These are phyloP conservation scores for Cossypha niveicapilla DNA, from an alignment of 2,797 vertebrate species.

Conservation along the genomic window DNA sequence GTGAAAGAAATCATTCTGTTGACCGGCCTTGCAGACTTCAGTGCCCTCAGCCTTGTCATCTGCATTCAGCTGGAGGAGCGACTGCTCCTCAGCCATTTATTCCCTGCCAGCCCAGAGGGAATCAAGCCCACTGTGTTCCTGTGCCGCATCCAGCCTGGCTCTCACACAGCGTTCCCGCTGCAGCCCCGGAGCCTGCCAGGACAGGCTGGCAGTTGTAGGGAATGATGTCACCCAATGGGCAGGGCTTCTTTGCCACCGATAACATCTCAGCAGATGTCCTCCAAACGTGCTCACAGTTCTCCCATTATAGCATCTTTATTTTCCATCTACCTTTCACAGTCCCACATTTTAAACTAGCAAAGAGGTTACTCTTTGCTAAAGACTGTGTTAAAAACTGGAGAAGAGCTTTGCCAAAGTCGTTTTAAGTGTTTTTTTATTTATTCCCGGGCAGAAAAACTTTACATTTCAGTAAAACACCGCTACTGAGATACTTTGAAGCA, in stretches of 20 bases:
- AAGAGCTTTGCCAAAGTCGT: not conserved
- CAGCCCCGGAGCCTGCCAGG: conserved; percentile 50
- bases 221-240: conserved; percentile 40
- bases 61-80: not conserved
- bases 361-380: not conserved
- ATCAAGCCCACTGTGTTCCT: not conserved
- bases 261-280: conserved; percentile 35
- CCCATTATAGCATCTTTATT: not conserved
- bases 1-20: not conserved
- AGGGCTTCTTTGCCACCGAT: not conserved
- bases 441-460: not conserved
- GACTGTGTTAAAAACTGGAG: not conserved
- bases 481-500: not conserved
- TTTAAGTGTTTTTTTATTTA: not conserved
- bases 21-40: not conserved
- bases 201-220: conserved; percentile 25
- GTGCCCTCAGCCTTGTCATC: not conserved
- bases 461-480: not conserved
- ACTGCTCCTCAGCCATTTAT: not conserved
- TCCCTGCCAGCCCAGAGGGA: not conserved
- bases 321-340: not conserved
- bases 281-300: not conserved
- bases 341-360: not conserved
- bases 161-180: not conserved
- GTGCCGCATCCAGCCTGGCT: conserved; percentile 29